phyloP scores from a whole-genome alignment of 2,888 invertebrate genomes.

The Sphinx pinastri region DNA sequence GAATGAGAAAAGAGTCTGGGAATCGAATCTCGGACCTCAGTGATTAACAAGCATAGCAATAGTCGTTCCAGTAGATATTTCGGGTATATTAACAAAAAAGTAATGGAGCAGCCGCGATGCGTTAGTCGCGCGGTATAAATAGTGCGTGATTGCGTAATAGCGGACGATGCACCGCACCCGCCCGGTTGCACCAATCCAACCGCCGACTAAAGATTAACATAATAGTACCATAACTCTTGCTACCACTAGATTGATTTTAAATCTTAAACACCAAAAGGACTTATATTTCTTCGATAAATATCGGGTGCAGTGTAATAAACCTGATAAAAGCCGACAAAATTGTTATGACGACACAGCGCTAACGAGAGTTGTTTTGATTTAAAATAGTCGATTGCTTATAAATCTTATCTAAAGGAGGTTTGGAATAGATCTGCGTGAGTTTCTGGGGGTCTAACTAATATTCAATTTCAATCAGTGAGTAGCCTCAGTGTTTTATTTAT shows the following conservation, averaged over 20 bases:
- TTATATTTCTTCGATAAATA: background rate
- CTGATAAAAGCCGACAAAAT: background rate
- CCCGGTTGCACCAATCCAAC: constrained; percentile 34
- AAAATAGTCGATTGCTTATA: too few relatives aligned
- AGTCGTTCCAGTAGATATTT: constrained; percentile 3
- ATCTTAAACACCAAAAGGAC: background rate
- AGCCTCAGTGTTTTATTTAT: too few relatives aligned
- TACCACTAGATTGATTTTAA: background rate
- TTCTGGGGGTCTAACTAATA: too few relatives aligned
- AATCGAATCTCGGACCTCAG: too few relatives aligned
- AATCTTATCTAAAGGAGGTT: too few relatives aligned
- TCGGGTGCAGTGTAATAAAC: background rate
- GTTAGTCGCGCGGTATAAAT: constrained; percentile 55
- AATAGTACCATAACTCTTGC: background rate
- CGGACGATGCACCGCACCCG: constrained; percentile 58
- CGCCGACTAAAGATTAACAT: constrained; percentile 19
- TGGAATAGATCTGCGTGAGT: too few relatives aligned
- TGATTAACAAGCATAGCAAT: too few relatives aligned
- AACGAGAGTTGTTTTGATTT: too few relatives aligned
- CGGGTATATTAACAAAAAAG: constrained; percentile 26
- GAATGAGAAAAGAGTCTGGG: too few relatives aligned
- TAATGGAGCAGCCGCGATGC: constrained; percentile 39
- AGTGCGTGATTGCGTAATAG: constrained; percentile 55
- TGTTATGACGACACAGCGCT: too few relatives aligned
- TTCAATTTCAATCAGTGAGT: too few relatives aligned